phyloP scores from a whole-genome alignment of 2,113 vertebrate species.

The Tautogolabrus adspersus region DNA sequence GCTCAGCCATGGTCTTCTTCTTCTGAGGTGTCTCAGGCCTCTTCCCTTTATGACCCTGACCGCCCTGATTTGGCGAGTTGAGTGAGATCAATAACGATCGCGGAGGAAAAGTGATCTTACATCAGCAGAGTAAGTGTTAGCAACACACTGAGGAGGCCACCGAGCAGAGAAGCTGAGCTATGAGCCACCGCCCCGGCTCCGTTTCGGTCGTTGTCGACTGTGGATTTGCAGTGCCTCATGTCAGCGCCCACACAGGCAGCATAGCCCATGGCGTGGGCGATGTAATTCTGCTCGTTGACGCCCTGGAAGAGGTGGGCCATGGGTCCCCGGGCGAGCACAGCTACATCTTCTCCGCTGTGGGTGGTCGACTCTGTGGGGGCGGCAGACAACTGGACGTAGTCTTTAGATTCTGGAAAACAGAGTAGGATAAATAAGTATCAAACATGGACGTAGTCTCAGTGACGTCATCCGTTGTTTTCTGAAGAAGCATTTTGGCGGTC shows the following conservation, averaged over 20 bases:
- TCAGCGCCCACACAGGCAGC: conserved; percentile 80
- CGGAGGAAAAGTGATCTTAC: neutral
- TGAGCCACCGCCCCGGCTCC: neutral
- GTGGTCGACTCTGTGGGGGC: conserved; percentile 74
- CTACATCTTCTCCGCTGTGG: conserved; percentile 85
- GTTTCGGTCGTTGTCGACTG: neutral
- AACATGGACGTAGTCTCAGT: too few relatives aligned
- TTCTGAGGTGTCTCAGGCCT: neutral
- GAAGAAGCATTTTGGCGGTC: too few relatives aligned
- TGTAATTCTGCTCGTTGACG: conserved; percentile 83
- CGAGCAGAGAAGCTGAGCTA: conserved; percentile 6
- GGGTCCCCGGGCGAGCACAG: conserved; percentile 78
- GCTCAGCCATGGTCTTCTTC: neutral
- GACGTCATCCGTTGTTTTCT: too few relatives aligned
- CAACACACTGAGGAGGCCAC: conserved; percentile 44
- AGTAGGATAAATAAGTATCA: neutral
- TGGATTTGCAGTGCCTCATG: conserved; percentile 74
- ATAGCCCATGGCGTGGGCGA: conserved; percentile 83
- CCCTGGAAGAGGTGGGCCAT: conserved; percentile 85
- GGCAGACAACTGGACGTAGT: conserved; percentile 79
- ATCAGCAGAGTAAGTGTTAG: conserved; percentile 37
- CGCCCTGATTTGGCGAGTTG: neutral
- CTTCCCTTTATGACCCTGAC: neutral
- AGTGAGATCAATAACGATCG: conserved; percentile 4
- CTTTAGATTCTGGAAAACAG: conserved; percentile 64